Base-by-base conservation (phyloP, 2,113 vertebrate genomes). In the Vulpes vulpes region DNA sequence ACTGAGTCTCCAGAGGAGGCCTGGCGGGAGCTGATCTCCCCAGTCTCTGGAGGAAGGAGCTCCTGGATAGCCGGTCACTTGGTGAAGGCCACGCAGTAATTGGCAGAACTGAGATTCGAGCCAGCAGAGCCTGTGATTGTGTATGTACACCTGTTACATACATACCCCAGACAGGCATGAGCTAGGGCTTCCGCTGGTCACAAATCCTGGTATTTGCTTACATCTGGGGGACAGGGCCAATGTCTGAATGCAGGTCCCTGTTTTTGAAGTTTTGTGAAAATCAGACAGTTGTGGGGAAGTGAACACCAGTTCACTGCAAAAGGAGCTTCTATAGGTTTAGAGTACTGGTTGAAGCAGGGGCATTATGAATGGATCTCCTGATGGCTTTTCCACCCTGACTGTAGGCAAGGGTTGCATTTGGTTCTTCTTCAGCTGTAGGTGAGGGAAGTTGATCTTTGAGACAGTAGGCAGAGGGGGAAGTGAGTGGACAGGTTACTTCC, bases 141-240 rank as follows among this genome's bases (percentile, higher is more conserved):
- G 0, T 20, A 9, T 1, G 20, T 16, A 11, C 2, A 16, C 19
- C 49, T 12, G 0, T 51, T 19, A 20, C 60, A 15, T 30, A 8
- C 35, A 22, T 30, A 22, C 43, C 27, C 30, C 0, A 49, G 85
- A 64, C 14, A 11, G 27, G 25, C 0, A 0, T 60, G 59, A 25
- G n/a, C 73, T 32, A 32, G 38, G 11, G 3, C 11, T 4, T n/a
- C 2, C 43, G 35, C 25, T 2, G 1, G 8, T 32, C 1, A 3
- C 32, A 35, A 17, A 14, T 69, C 55, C 62, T 78, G 67, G 19
- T 2, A 27, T 84, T 60, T 49, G 60, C 51, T 85, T 32, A 23
- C 12, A 23, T 79, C 71, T 30, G 7, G 23, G 27, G 23, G 38
- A 49, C 23, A 5, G 59, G n/a, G 27, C 51, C 19, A 27, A 5